Evolutionary conservation across 2,888 invertebrate species (phyloP).

Genomic region (Trichogramma evanescens): DNA sequence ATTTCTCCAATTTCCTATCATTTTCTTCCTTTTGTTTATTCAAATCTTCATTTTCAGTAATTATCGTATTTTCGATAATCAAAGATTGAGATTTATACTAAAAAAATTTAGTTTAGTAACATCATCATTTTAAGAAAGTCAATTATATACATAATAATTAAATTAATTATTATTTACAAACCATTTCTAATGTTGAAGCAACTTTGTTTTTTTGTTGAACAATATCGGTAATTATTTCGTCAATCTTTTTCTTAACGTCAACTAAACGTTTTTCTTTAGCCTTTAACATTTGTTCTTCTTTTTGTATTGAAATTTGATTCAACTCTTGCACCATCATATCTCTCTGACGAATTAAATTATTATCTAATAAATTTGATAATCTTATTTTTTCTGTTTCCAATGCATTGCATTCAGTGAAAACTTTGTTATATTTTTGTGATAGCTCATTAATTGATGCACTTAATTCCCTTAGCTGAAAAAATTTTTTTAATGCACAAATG

Average conservation of each 20-base stretch:
- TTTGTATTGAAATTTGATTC: slow-evolving; percentile 92
- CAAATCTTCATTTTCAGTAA: slow-evolving; percentile 77
- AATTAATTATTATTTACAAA: slow-evolving; percentile 31
- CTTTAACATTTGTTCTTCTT: slow-evolving; percentile 79
- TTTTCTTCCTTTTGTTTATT: slow-evolving; percentile 83
- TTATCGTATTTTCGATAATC: slow-evolving; percentile 58
- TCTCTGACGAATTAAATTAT: slow-evolving; percentile 84
- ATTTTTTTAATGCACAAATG: not conserved
- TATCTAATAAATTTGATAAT: slow-evolving; percentile 88
- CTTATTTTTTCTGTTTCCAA: slow-evolving; percentile 95
- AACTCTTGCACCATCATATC: slow-evolving; percentile 85
- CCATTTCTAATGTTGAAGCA: slow-evolving; percentile 58
- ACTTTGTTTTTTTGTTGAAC: slow-evolving; percentile 74
- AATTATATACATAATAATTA: no score
- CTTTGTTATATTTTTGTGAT: slow-evolving; percentile 90
- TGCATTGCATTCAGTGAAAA: slow-evolving; percentile 88
- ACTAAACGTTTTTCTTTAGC: slow-evolving; percentile 72
- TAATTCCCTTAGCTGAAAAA: slow-evolving; percentile 78
- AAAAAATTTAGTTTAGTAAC: not conserved
- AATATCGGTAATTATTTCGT: slow-evolving; percentile 72
- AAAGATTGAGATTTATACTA: slow-evolving; percentile 2
- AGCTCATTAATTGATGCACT: slow-evolving; percentile 89
- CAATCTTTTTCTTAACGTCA: slow-evolving; percentile 67
- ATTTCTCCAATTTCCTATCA: slow-evolving; percentile 89
- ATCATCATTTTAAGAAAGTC: no score